A percentile compares a stretch with the other conserved stretches of the same genome.
phyloP scores from a whole-genome alignment of 2,113 vertebrate species.

The Eulemur rufifrons region DNA sequence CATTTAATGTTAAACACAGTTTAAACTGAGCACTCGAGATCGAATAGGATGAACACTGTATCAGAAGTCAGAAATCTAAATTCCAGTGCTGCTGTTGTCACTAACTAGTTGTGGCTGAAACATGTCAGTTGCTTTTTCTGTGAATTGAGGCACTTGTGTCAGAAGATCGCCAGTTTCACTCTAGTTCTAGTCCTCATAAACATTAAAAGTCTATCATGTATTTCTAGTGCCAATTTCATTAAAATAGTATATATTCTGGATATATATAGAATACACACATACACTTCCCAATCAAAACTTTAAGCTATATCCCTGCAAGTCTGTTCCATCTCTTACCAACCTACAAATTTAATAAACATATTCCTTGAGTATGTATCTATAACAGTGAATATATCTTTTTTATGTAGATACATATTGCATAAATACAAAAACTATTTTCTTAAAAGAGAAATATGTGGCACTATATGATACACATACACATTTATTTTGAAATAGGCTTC shows the following conservation, averaged over 20 bases:
- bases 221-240: not conserved
- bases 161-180: not conserved
- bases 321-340: not conserved
- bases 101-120: not conserved
- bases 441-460: not conserved
- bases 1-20: not conserved
- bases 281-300: constrained; percentile 10
- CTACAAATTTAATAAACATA: constrained; percentile 46
- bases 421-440: constrained; percentile 28
- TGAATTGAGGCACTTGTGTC: not conserved
- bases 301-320: not conserved
- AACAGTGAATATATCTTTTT: not conserved
- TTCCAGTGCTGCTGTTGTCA: not conserved
- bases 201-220: not conserved
- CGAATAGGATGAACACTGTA: not conserved
- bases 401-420: not conserved
- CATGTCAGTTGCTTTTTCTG: not conserved
- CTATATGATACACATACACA: not conserved
- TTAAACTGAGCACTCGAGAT: not conserved
- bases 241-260: not conserved
- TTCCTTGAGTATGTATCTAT: not conserved
- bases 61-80: not conserved
- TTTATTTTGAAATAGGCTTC: constrained; percentile 28
- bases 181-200: not conserved
- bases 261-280: not conserved